Base-by-base conservation (phyloP, 2,888 invertebrate species). In the Brachynemurus nebulosus region DNA sequence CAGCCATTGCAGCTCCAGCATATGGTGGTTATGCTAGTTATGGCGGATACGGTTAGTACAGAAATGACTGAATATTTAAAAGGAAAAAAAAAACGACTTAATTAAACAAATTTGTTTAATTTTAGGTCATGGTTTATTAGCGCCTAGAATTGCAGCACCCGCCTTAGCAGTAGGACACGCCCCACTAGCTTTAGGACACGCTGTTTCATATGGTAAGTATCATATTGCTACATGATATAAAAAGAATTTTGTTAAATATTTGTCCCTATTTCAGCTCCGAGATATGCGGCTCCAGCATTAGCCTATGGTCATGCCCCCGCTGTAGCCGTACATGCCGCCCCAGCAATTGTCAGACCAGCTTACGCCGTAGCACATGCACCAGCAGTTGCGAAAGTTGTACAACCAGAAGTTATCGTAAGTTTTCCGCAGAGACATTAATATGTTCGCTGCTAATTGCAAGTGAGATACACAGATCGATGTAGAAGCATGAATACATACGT, bases 331-430 rank as follows among this genome's bases (percentile, higher is more conserved):
- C 23, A 27, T 27, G 30, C 30, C 4, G 37, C 35, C 12, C 35
- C 50, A 11, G 45, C 51, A 35, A 59, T 41, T 27, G 35, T 39
- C 37, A 33, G 45, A n/a, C 61, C 64, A 41, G 67, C 64, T n/a
- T 67, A 68, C 1, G 67, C 69, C 2, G 63, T 69, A 2, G 64
- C 70, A 16, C 70, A 54, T 41, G 62, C 70, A 12, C 68, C 66
- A 38, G 57, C 61, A 1, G 53, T 66, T 21, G 57, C 61, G n/a
- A 41, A 41, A 33, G 57, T 63, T 18, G 49, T 48, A 20, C 38
- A 30, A 4, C 34, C 23, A 19, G 5, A 23, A 11, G 23, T 20
- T 20, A 20, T 34, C 17, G 20, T 42, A 33, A 42, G 20, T 7
- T 19, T 17, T n/a, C 11, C n/a, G n/a, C n/a, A n/a, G n/a, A n/a